Evolutionary conservation across 2,113 vertebrate species (phyloP).

Genomic region (Anoplopoma fimbria): DNA sequence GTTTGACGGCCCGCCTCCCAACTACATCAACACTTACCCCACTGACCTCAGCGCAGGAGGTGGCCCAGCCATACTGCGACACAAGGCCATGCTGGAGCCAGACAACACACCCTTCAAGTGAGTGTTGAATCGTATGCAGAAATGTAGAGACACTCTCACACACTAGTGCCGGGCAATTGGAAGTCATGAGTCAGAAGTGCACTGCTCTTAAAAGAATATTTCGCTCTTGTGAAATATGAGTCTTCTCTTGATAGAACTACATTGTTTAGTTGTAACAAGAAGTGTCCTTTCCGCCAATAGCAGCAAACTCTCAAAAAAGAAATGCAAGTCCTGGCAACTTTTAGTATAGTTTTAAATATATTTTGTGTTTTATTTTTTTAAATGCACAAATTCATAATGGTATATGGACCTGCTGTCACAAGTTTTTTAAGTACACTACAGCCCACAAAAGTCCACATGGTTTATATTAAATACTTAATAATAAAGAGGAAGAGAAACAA

Average conservation of each 20-base stretch:
- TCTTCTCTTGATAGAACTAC: background rate
- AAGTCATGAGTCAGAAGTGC: too few relatives aligned
- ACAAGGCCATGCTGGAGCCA: conserved; percentile 98
- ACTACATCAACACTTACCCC: conserved; percentile 94
- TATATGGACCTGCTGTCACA: background rate
- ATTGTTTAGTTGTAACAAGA: background rate
- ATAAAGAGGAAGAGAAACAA: background rate
- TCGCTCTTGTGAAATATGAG: background rate
- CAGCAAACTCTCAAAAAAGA: background rate
- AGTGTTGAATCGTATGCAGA: conserved; percentile 45
- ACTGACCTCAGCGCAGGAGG: conserved; percentile 88
- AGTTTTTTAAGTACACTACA: background rate
- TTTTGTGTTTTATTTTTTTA: background rate
- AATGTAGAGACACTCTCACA: background rate
- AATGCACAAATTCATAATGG: background rate
- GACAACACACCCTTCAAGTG: conserved; percentile 99
- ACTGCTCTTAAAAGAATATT: too few relatives aligned
- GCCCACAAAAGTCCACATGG: background rate
- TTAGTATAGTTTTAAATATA: background rate
- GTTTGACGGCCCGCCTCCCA: conserved; percentile 95
- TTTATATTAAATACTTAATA: background rate
- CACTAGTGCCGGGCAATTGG: too few relatives aligned
- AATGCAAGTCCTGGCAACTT: background rate
- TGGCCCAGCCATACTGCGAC: conserved; percentile 91
- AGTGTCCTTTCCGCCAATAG: background rate